Conservation (phyloP, 30 jellyfish, hydroid and myxozoan genomes). For the Chrysaora quinquecirrha region DNA sequence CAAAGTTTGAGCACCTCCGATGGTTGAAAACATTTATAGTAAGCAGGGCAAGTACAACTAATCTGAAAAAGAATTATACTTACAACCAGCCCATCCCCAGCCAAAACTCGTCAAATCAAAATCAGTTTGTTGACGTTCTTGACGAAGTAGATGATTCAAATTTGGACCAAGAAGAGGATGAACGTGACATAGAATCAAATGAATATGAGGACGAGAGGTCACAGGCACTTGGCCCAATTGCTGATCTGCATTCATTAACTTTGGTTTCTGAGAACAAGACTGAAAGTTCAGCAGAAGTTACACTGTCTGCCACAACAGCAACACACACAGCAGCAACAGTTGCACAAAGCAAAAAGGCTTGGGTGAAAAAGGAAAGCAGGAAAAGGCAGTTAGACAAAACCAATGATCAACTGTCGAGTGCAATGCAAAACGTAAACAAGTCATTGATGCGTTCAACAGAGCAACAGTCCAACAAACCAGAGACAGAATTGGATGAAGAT, state of each 20-base stretch:
- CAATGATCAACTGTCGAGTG: not conserved
- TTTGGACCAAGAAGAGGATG: not conserved
- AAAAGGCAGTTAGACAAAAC: constrained; percentile 31
- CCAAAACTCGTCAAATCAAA: not conserved
- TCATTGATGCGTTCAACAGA: not conserved
- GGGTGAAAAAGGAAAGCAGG: constrained; percentile 20
- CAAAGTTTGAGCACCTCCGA: constrained; percentile 37
- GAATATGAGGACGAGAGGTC: constrained; percentile 14
- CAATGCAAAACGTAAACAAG: constrained; percentile 8
- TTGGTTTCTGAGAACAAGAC: constrained; percentile 15
- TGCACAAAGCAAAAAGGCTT: constrained; percentile 12
- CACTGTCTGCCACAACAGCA: not conserved
- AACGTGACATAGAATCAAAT: not conserved
- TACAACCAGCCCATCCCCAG: too few relatives aligned
- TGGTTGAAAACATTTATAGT: constrained; percentile 15
- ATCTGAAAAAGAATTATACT: not conserved
- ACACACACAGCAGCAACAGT: constrained; percentile 16
- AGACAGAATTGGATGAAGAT: constrained; percentile 18
- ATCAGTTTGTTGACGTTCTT: constrained; percentile 9
- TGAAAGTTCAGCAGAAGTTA: constrained; percentile 29
- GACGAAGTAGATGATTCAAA: constrained; percentile 2
- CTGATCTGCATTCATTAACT: not conserved
- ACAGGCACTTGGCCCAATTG: constrained; percentile 16
- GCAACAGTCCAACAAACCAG: not conserved
- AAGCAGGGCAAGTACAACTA: constrained; percentile 21